Conservation (phyloP, 92 coral and sea anemone genomes). For the Anthopleura xanthogrammica region DNA sequence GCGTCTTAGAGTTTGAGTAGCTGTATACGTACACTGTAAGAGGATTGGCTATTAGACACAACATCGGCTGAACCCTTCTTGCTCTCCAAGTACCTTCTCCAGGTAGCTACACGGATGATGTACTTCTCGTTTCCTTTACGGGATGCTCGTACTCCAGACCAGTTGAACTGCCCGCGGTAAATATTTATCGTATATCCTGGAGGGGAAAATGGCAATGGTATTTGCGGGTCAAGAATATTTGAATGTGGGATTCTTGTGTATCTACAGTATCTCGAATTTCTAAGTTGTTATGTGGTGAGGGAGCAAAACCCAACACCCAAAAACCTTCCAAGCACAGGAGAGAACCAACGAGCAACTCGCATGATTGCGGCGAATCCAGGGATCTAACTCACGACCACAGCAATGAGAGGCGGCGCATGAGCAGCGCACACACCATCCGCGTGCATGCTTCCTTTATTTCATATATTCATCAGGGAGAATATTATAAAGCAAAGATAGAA, state of each 20-base stretch:
- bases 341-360: no score
- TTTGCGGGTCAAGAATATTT: background rate
- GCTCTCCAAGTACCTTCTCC: background rate
- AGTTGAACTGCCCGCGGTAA: background rate
- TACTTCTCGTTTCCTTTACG: conserved; percentile 23
- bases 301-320: no score
- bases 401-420: no score
- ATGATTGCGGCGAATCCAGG: no score
- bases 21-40: background rate
- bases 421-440: background rate
- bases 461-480: no score
- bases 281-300: no score
- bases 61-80: conserved; percentile 1
- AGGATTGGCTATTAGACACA: background rate
- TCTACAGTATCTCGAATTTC: no score
- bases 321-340: background rate
- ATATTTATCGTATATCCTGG: conserved; percentile 5
- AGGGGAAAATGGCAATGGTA: background rate
- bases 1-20: background rate
- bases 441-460: no score
- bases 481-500: no score
- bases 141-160: conserved; percentile 6
- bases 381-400: no score
- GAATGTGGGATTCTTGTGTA: no score
- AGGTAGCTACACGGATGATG: conserved; percentile 9